phyloP scores from a whole-genome alignment of 2,888 invertebrate species.

The Lepeophtheirus nordmannii region DNA sequence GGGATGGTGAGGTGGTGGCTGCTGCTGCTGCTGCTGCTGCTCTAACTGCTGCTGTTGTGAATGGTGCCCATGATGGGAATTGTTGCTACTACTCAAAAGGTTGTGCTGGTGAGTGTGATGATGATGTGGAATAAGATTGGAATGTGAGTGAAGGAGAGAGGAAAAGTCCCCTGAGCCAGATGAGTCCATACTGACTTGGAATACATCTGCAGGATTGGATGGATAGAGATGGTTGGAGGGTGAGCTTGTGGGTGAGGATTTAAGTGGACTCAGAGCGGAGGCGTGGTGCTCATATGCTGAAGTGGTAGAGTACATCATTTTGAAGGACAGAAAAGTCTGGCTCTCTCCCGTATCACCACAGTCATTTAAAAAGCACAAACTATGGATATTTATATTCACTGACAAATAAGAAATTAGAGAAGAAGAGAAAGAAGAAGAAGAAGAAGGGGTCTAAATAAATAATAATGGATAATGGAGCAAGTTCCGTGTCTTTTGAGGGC shows the following conservation, averaged over 20 bases:
- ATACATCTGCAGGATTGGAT: background rate
- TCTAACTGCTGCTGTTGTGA: no score
- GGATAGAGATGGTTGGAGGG: background rate
- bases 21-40: no score
- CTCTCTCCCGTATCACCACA: no score
- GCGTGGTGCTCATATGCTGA: background rate
- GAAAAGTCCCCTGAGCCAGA: background rate
- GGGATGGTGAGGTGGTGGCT: no score
- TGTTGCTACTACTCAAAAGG: background rate
- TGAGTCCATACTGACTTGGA: background rate
- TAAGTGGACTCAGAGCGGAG: background rate
- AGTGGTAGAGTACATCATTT: background rate
- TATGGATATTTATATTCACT: no score
- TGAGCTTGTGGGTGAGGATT: background rate
- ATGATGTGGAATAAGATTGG: background rate
- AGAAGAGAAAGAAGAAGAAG: no score
- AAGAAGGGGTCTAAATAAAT: no score
- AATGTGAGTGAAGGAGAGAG: background rate
- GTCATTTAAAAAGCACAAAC: no score
- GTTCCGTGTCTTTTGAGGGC: no score
- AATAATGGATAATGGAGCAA: no score
- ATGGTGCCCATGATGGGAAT: background rate
- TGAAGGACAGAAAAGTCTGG: background rate
- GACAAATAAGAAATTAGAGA: no score
- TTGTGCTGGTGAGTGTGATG: background rate